Conservation (phyloP, 1,140 invertebrate genomes). For the Tenebrio molitor region DNA sequence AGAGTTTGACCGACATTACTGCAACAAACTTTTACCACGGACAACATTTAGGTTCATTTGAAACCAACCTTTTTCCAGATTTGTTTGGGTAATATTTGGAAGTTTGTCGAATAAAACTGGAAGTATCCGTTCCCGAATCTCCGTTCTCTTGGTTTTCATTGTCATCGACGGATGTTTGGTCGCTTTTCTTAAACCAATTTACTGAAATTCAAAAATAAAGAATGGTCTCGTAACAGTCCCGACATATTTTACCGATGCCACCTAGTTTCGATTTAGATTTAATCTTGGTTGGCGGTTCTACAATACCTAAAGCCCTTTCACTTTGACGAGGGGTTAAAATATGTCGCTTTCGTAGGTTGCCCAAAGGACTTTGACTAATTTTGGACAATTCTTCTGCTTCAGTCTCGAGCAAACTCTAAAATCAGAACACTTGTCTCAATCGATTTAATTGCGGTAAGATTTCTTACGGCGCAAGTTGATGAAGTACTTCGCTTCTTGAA, state of each 20-base stretch:
- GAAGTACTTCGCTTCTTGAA: conserved; percentile 91
- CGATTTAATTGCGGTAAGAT: neutral
- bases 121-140: conserved; percentile 72
- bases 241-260: conserved; percentile 73
- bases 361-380: conserved; percentile 81
- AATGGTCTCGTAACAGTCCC: neutral
- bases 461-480: conserved; percentile 83
- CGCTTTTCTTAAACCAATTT: conserved; percentile 78
- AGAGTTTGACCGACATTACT: conserved; percentile 75
- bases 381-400: conserved; percentile 80
- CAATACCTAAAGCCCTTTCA: conserved; percentile 76
- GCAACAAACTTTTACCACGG: conserved; percentile 41
- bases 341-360: conserved; percentile 81
- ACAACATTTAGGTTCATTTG: neutral
- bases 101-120: conserved; percentile 68
- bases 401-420: conserved; percentile 84
- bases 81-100: conserved; percentile 59
- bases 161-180: conserved; percentile 67
- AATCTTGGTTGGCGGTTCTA: conserved; percentile 66
- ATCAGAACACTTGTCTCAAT: conserved; percentile 38
- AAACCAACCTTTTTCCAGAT: conserved; percentile 54
- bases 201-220: conserved; percentile 66
- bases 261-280: conserved; percentile 70
- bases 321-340: conserved; percentile 85
- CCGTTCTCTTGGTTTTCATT: conserved; percentile 72